Conservation (phyloP, 23 tunicate species). For the Styela plicata region DNA sequence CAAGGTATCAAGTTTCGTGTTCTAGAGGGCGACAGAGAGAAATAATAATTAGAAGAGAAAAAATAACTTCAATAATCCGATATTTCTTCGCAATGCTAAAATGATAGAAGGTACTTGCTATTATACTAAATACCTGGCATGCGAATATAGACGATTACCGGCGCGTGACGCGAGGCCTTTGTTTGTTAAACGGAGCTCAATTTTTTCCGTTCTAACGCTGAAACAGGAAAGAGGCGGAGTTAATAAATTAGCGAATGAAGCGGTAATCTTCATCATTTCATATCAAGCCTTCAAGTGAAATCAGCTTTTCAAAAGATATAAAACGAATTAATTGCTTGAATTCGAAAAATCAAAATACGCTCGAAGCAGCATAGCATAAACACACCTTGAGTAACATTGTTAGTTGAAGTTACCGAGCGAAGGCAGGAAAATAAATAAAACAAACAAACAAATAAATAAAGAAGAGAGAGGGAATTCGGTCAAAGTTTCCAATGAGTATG, state of each 20-base stretch:
- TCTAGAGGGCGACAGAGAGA: background rate
- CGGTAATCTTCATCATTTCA: constrained; percentile 8
- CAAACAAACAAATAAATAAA: no score
- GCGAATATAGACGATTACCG: background rate
- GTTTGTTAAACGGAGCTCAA: constrained; percentile 10
- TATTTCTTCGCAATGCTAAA: background rate
- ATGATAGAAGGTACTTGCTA: background rate
- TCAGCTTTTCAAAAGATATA: background rate
- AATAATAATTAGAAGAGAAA: background rate
- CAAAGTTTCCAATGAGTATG: background rate
- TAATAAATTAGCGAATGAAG: constrained; percentile 6
- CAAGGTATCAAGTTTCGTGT: background rate
- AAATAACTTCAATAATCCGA: background rate
- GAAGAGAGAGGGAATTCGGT: no score
- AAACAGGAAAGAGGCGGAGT: background rate
- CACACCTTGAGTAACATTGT: background rate
- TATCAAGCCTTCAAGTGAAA: background rate
- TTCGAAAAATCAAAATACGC: no score
- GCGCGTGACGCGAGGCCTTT: background rate
- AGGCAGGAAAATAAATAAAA: background rate
- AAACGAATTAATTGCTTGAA: no score
- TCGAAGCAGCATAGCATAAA: background rate
- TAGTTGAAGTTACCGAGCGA: background rate
- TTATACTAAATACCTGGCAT: background rate
- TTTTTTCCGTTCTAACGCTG: background rate